Evolutionary conservation across 92 coral and sea anemone species (phyloP), one percentile per base, ranked within the genome.

Genomic region (Paramuricea clavata): DNA sequence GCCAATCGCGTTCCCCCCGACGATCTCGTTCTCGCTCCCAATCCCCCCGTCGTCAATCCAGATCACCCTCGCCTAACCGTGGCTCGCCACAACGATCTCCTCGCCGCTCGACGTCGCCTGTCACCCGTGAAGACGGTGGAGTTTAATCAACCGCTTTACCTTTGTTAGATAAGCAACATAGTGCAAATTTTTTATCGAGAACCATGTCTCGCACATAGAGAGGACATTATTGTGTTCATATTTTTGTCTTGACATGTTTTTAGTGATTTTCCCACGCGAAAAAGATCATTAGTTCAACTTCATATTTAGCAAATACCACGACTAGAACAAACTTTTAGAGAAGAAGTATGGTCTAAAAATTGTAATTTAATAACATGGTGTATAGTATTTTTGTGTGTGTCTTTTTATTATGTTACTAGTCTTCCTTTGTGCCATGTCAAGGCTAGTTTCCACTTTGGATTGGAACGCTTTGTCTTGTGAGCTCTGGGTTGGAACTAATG

Each of bases 21-120:
- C 87, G 97, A 41, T 90, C 94, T 30, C 93, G 93, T 30, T 94
- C 93, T n/a, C 83, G 85, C 13, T 81, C 87, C 47, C 83, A 92
- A 17, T 93, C 95, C 19, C 86, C 88, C 41, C 88, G 92, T 19
- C 91, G 94, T 16, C 76, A 62, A 19, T 92, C 91, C 44, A 87
- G 90, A 21, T 79, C 84, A 19, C 84, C 84, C 13, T 32, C 72
- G 12, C 50, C 73, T 31, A 57, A 60, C 82, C 82, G 82, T 31
- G 68, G 43, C 82, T 49, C 82, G 17, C 81, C 81, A 10, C 61
- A 25, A 32, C 21, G 42, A 36, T 49, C 82, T 0, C 82, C 68
- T 11, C 39, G 47, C 5, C 25, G 82, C 2, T 49, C 82, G 5
- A 26, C 82, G 44, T 52, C 82, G 6, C 82, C 82, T 10, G 10